Evolutionary conservation across 2,888 invertebrate genomes (phyloP), one percentile per base, ranked within the genome.

Genomic region (Ditylenchus weischeri): DNA sequence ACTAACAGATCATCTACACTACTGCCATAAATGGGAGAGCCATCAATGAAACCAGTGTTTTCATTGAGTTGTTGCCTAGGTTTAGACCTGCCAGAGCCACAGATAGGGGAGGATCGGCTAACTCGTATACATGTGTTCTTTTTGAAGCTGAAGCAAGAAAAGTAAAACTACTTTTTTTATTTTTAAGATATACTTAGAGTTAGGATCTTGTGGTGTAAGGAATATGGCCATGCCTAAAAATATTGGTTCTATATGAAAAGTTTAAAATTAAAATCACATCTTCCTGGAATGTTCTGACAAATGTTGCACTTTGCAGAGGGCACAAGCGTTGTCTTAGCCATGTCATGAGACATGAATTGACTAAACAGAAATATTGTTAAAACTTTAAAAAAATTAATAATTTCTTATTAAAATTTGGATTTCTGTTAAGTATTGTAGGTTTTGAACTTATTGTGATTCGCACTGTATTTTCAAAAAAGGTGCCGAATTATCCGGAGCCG

Each of bases 31-130:
- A 98, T 90, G 86, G 93, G 93, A 15, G 95, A 95, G 1, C 78
- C 96, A 84, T 98, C 94, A 70, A 99, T 90, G 83, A 88, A 65
- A 1, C 94, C 90, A 4, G 98, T 96, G 69, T 83, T 83, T 71
- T 83, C 83, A 77, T 86, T 86, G 43, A 86, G 75, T 86, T 98
- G 98, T 84, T 98, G 93, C 60, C 98, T 87, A 0, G 92, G 92
- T 50, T 94, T 87, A 54, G 95, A 94, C 86, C 90, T 89, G 4
- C 96, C 98, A 0, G 95, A 93, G 11, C 96, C 96, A 84, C 98
- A 98, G 66, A 95, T 91, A 0, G 95, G 90, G 78, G 93, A 93
- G 7, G 93, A 92, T 75, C 98, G 87, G 11, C 82, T 78, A 7
- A 82, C 77, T 19, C 78, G 75, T 54, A 82, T 75, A 68, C 82